Base-by-base conservation (phyloP, 1,140 invertebrate genomes). In the Marisa cornuarietis region DNA sequence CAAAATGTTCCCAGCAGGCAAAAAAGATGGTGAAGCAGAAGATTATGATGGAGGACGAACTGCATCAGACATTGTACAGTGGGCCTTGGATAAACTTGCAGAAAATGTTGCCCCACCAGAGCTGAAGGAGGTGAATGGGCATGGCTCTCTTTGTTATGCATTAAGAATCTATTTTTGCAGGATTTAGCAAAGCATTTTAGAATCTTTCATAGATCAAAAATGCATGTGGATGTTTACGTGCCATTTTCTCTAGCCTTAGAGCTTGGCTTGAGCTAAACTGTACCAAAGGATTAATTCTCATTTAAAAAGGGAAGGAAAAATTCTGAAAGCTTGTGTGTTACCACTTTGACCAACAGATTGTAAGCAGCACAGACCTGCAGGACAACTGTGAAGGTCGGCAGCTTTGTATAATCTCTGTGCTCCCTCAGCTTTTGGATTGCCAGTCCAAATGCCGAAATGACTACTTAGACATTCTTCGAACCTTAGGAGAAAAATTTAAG, bases 391-490 rank as follows among this genome's bases (percentile, higher is more conserved):
- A 95, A 79, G 94, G 96, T 71, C 95, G 95, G 88, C 95, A 96
- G 49, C 92, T 99, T 7, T 99, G 99, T 90, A 94, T 99, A 31
- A 93, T 99, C 61, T 95, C 98, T 5, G 94, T 99, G 14, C 90
- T 99, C 73, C 99, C 99, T 0, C 96, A 99, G 88, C 98, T 99
- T 84, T 93, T 99, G 11, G 98, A 99, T 91, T 99, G 99, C 90
- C 96, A 99, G 89, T 93, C 97, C 0, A 93, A 95, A 31, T 99
- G 99, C 89, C 93, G 99, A 84, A 98, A 99, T 90, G 92, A 93
- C 9, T 99, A 98, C 91, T 91, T 99, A 18, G 90, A 94, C 16
- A 94, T 94, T 9, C 91, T 99, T 0, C 94, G 92, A 26, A 91
- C 93, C 8, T 92, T 98, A 65, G 97, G 94, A 24, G 96, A 98